Evolutionary conservation across 2,113 vertebrate species (phyloP), one percentile per base, ranked within the genome.

Genomic region (Neomonachus schauinslandi): DNA sequence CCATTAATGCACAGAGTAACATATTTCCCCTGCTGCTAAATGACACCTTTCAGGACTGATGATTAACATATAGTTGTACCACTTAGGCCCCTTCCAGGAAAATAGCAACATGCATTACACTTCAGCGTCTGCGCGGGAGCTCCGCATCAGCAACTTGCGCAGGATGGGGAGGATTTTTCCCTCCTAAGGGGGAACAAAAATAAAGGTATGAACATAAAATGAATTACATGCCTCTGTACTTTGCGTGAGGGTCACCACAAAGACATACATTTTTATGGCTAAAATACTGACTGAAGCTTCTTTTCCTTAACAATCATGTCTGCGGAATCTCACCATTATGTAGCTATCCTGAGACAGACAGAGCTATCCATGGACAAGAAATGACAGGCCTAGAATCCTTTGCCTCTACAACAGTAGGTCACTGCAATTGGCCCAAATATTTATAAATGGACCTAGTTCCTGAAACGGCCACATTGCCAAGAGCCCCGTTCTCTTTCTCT

Each of bases 1-100:
- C 87, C 61, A 59, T 93, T 95, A 97, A 94, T 82, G 84, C 91
- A 88, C 57, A 80, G 33, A 90, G 57, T 81, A 96, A 91, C 71
- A 46, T 85, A 92, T 89, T 95, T 92, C 39, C 67, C 79, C 92
- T 51, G 76, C 79, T 94, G 87, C 42, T 92, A 89, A 96, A 91
- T 81, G 92, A 95, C 79, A 96, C 72, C 80, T 86, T 97, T 95
- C 61, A 89, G 71, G 53, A 33, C 21, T 16, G 74, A 82, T 86
- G 81, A 93, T 95, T 95, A 96, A 69, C 87, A 88, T 57, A 87
- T 0, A 71, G 69, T 55, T 28, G 7, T 16, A 69, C n/a, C 67
- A 91, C 81, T 84, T 15, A 39, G 83, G 46, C n/a, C 24, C 83
- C 90, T 81, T 77, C 55, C 69, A 91, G 94, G 71, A 71, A 89